Percentiles rank a stretch among this genome's conserved stretches.
phyloP scores from a whole-genome alignment of 2,113 vertebrate genomes.

The Peromyscus californicus region DNA sequence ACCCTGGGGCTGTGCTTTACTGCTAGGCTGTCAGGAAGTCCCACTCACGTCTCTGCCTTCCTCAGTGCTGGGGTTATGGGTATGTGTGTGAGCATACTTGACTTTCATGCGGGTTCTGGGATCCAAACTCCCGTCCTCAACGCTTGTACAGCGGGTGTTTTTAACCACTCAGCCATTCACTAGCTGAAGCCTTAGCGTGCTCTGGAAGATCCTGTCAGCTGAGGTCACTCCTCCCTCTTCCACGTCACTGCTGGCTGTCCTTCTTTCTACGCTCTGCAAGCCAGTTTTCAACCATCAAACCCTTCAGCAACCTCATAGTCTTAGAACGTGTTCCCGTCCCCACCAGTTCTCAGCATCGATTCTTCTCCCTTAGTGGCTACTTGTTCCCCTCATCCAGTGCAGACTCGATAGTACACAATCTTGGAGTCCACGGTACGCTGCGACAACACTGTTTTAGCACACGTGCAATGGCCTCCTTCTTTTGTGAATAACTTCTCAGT shows the following conservation, averaged over 20 bases:
- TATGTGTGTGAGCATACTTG: not conserved
- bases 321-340: not conserved
- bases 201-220: not conserved
- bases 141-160: not conserved
- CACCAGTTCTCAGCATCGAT: not conserved
- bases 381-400: fast-evolving
- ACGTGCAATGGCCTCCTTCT: not conserved
- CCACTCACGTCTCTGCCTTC: not conserved
- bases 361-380: not conserved
- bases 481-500: not conserved
- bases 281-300: not conserved
- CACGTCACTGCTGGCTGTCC: not conserved
- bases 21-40: not conserved
- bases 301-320: not conserved
- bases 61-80: not conserved
- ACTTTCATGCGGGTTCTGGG: not conserved
- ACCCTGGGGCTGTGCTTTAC: not conserved
- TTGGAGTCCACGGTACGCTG: not conserved
- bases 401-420: not conserved
- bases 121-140: not conserved
- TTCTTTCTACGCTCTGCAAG: not conserved
- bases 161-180: not conserved
- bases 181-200: not conserved
- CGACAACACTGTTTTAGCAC: not conserved
- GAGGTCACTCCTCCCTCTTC: not conserved